Conservation (phyloP, 2,888 invertebrate genomes). For the Lithosia quadra region DNA sequence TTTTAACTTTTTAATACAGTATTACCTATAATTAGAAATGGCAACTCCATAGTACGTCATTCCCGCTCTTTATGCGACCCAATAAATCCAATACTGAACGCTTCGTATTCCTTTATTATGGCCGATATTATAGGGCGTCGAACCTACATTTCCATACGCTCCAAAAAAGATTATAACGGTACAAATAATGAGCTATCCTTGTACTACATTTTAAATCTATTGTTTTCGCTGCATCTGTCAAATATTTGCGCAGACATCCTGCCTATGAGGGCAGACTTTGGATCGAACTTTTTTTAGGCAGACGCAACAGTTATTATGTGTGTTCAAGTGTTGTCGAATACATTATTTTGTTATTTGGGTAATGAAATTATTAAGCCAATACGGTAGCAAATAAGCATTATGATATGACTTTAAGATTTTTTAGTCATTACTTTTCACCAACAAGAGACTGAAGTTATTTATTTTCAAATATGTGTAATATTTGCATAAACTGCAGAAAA, state of each 20-base stretch:
- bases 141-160: slow-evolving; percentile 20
- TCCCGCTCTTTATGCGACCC: not conserved
- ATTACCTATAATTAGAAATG: not conserved
- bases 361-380: not conserved
- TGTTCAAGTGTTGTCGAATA: slow-evolving; percentile 29
- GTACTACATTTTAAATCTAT: slow-evolving; percentile 31
- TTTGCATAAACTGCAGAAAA: too few species aligned
- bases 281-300: not conserved
- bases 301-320: slow-evolving; percentile 21
- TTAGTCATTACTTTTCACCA: too few species aligned
- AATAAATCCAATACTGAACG: slow-evolving; percentile 4
- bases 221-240: slow-evolving; percentile 30
- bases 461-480: too few species aligned
- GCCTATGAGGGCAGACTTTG: not conserved
- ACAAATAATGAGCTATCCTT: slow-evolving; percentile 28
- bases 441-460: too few species aligned
- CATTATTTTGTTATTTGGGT: not conserved
- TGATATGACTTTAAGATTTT: too few species aligned
- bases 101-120: slow-evolving; percentile 10
- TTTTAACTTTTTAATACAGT: not conserved
- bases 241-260: slow-evolving; percentile 26
- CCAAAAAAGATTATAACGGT: slow-evolving; percentile 23
- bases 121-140: slow-evolving; percentile 11
- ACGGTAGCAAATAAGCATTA: not conserved
- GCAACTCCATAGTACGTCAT: not conserved